Evolutionary conservation across 2,888 invertebrate genomes (phyloP).

Genomic region (Zaprionus obscuricornis): DNA sequence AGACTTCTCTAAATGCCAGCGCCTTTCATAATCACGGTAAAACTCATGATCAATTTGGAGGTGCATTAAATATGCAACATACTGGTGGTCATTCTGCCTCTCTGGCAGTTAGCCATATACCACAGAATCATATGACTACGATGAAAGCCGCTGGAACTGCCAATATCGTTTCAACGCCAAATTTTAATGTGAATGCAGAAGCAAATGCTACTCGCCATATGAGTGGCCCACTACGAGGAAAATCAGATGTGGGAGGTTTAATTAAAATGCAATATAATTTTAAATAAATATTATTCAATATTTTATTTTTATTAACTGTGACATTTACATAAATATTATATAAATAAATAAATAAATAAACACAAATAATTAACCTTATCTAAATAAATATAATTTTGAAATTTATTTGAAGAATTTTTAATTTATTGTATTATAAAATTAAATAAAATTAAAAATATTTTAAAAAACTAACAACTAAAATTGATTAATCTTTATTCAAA

Average conservation of each 20-base stretch:
- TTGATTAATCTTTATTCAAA: no score
- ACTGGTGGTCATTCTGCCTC: slow-evolving; percentile 65
- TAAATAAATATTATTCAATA: slow-evolving; percentile 12
- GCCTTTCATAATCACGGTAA: slow-evolving; percentile 66
- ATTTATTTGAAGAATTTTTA: no score
- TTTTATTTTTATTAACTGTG: background rate
- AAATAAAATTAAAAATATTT: no score
- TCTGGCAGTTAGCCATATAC: slow-evolving; percentile 63
- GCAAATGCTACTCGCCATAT: slow-evolving; percentile 66
- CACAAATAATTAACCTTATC: no score
- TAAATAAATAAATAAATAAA: no score
- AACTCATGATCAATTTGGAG: slow-evolving; percentile 69
- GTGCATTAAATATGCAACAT: slow-evolving; percentile 60
- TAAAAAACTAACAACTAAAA: no score
- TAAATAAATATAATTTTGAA: no score
- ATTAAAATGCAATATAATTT: slow-evolving; percentile 62
- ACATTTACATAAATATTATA: no score
- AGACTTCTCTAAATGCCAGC: slow-evolving; percentile 58
- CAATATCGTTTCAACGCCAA: slow-evolving; percentile 70
- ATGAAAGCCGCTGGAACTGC: slow-evolving; percentile 61
- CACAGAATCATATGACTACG: slow-evolving; percentile 66
- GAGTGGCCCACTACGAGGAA: slow-evolving; percentile 58
- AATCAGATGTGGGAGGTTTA: slow-evolving; percentile 55
- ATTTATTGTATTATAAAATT: no score
- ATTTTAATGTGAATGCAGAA: slow-evolving; percentile 66